Evolutionary conservation across 2,888 invertebrate species (phyloP), one percentile per base, ranked within the genome.

Genomic region (Isotomurus palustris): DNA sequence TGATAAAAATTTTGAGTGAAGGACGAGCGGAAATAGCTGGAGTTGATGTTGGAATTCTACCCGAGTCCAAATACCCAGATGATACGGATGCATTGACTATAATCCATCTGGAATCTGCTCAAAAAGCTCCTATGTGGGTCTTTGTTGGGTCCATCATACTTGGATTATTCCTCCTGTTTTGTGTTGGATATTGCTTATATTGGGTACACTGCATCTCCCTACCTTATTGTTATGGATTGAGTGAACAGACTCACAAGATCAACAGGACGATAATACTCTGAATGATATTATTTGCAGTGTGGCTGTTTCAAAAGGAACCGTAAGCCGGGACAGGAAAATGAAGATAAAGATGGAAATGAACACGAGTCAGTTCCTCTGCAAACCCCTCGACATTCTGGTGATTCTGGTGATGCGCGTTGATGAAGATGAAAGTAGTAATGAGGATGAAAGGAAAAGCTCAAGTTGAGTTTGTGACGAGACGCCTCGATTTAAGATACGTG

Each of bases 291-390:
- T 35, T 17, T 17, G 24, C 27, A 62, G 60, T 60, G 53, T 36
- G 65, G 65, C 17, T 50, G 50, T 22, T 56, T 60, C 47, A 53
- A 65, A 8, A 38, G 58, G 19, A 62, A 60, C 48, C 36, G 19
- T 8, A 45, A 47, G 25, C 25, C 50, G 24, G 28, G 17, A 19
- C 41, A 36, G 17, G 56, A 48, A 32, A 53, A 58, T 36, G 56
- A 32, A 32, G 8, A 32, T 10, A 32, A 32, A 14, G 32, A 32
- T 8, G 32, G 14, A 32, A 32, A 32, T 32, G 32, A n/a, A n/a
- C n/a, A n/a, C n/a, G n/a, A n/a, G n/a, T n/a, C n/a, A n/a, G n/a
- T n/a, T n/a, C n/a, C n/a, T n/a, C n/a, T n/a, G n/a, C n/a, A n/a
- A n/a, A n/a, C n/a, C n/a, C n/a, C n/a, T n/a, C n/a, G n/a, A n/a